Conservation (phyloP, 30 jellyfish, hydroid and myxozoan genomes). For the Cassiopea andromeda region DNA sequence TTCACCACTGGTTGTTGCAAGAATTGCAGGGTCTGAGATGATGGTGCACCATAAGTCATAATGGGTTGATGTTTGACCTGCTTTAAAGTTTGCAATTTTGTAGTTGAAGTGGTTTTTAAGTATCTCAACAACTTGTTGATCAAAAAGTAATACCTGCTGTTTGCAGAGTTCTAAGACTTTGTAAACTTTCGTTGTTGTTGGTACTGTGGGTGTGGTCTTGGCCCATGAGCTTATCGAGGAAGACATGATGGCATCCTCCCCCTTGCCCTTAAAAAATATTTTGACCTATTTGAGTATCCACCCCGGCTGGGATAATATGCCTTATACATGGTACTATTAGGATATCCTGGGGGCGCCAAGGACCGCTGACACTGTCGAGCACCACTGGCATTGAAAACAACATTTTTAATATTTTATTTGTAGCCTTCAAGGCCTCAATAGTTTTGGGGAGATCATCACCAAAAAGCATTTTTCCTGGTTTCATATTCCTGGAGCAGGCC, state of each 20-base stretch:
- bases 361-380: background rate
- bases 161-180: background rate
- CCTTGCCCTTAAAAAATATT: too few species aligned
- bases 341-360: background rate
- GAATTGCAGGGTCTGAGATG: background rate
- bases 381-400: background rate
- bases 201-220: constrained; percentile 2
- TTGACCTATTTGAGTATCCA: background rate
- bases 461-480: background rate
- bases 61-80: background rate
- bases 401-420: background rate
- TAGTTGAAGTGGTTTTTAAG: background rate
- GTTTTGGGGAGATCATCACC: background rate
- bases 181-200: constrained; percentile 5
- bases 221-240: background rate
- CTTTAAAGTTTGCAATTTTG: background rate
- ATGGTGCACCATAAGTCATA: background rate
- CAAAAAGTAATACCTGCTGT: constrained; percentile 11
- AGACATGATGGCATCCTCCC: too few species aligned
- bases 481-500: background rate
- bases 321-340: background rate
- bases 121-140: background rate
- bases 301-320: background rate
- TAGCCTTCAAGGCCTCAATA: background rate
- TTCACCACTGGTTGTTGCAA: background rate